A percentile compares a stretch with the other conserved stretches of the same genome.
Conservation (phyloP, 2,113 vertebrate genomes). For the Ardeotis arabs region DNA sequence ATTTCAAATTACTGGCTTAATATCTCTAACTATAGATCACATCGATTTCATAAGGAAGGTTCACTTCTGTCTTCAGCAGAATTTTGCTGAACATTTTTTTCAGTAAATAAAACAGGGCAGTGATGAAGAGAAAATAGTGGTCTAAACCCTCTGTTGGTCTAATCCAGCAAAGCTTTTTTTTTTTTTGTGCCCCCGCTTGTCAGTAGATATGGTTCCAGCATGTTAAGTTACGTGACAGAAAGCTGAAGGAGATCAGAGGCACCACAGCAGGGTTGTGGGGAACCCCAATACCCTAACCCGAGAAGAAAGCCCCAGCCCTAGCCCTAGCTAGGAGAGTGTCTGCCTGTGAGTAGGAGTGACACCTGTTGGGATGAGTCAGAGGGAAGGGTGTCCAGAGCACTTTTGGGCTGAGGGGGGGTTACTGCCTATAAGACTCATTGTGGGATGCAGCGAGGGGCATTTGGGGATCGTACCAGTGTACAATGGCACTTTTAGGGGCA, state of each 20-base stretch:
- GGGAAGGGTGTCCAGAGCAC: not conserved
- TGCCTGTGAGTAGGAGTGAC: not conserved
- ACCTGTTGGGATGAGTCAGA: not conserved
- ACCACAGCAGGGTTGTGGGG: not conserved
- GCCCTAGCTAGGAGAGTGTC: too few species aligned
- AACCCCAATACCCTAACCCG: not conserved
- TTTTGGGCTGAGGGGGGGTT: not conserved
- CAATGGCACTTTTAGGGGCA: not conserved
- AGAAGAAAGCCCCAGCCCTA: not conserved
- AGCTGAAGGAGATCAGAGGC: not conserved
- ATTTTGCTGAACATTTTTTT: not conserved
- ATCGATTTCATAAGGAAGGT: not conserved
- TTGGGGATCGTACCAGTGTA: not conserved
- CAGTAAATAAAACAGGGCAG: not conserved
- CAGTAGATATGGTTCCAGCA: not conserved
- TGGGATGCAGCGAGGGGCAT: not conserved
- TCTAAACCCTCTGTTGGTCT: not conserved
- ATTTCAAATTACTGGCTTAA: not conserved
- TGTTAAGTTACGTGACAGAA: not conserved
- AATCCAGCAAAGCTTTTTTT: not conserved
- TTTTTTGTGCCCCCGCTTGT: not conserved
- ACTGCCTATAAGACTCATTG: not conserved
- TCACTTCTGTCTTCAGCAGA: not conserved
- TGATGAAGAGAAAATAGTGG: not conserved
- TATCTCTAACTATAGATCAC: not conserved